A percentile compares a stretch with the other conserved stretches of the same genome.
phyloP scores from a whole-genome alignment of 2,888 invertebrate species.

The Melangyna quadrimaculata region DNA sequence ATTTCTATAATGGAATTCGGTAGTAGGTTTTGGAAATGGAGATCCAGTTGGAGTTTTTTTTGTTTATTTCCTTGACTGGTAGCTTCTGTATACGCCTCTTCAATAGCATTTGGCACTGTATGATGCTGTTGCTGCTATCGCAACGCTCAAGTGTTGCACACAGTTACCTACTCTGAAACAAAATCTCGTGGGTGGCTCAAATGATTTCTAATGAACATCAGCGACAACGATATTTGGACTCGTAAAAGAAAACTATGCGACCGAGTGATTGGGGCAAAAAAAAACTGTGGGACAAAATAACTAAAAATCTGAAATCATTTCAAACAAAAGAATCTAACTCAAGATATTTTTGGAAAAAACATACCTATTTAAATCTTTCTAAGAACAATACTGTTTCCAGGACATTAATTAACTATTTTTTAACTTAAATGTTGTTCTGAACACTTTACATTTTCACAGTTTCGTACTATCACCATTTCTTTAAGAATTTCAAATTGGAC shows the following conservation, averaged over 20 bases:
- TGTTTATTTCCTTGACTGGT: background rate
- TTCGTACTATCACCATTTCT: too few relatives aligned
- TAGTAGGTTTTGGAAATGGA: slow-evolving; percentile 53
- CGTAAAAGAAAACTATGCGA: slow-evolving; percentile 1
- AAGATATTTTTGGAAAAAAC: background rate
- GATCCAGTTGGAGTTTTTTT: slow-evolving; percentile 45
- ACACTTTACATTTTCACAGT: too few relatives aligned
- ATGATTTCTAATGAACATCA: slow-evolving; percentile 63
- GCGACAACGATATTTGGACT: slow-evolving; percentile 39
- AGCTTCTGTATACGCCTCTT: slow-evolving; percentile 38
- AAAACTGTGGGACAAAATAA: background rate
- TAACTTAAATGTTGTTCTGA: too few relatives aligned
- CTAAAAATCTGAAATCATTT: background rate
- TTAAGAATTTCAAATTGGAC: too few relatives aligned
- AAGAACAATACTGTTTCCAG: too few relatives aligned
- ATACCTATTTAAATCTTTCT: too few relatives aligned
- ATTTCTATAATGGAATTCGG: slow-evolving; percentile 49
- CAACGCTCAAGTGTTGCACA: background rate
- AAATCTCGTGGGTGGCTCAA: slow-evolving; percentile 62
- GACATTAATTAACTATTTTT: too few relatives aligned
- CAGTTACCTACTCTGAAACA: background rate
- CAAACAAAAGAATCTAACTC: background rate
- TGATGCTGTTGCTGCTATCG: background rate
- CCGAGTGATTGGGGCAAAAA: background rate
- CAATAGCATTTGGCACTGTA: background rate